phyloP scores from a whole-genome alignment of 1,140 invertebrate species.

The Epicauta chinensis region DNA sequence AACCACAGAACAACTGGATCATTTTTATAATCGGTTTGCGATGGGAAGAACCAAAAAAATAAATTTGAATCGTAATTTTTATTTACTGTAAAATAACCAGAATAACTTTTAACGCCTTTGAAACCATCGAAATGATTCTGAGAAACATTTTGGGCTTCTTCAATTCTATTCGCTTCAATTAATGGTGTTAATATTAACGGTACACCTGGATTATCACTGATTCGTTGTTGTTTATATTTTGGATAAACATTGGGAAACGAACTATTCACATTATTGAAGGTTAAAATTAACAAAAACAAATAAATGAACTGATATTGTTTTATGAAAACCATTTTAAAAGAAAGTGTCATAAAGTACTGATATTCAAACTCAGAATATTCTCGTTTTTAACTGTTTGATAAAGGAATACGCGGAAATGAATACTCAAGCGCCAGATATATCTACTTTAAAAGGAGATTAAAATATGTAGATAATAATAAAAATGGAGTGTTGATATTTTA shows the following conservation, averaged over 20 bases:
- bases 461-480: too few species aligned
- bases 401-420: too few species aligned
- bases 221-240: slow-evolving; percentile 21
- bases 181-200: slow-evolving; percentile 49
- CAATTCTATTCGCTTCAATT: slow-evolving; percentile 47
- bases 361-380: too few species aligned
- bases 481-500: too few species aligned
- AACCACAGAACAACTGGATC: slow-evolving; percentile 68
- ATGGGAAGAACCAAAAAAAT: slow-evolving; percentile 76
- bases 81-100: slow-evolving; percentile 68
- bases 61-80: slow-evolving; percentile 58
- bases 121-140: slow-evolving; percentile 30
- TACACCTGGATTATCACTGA: slow-evolving; percentile 44
- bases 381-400: too few species aligned
- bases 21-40: slow-evolving; percentile 43
- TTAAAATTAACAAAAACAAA: background rate
- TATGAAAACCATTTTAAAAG: background rate
- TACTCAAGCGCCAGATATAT: too few species aligned
- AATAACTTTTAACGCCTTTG: slow-evolving; percentile 36
- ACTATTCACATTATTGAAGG: background rate
- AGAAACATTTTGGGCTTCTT: slow-evolving; percentile 37
- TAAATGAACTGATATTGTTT: background rate
- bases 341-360: too few species aligned
- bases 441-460: too few species aligned
- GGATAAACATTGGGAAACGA: slow-evolving; percentile 32